Base-by-base conservation (phyloP, 1,140 invertebrate species). In the Scylla paramamosain region DNA sequence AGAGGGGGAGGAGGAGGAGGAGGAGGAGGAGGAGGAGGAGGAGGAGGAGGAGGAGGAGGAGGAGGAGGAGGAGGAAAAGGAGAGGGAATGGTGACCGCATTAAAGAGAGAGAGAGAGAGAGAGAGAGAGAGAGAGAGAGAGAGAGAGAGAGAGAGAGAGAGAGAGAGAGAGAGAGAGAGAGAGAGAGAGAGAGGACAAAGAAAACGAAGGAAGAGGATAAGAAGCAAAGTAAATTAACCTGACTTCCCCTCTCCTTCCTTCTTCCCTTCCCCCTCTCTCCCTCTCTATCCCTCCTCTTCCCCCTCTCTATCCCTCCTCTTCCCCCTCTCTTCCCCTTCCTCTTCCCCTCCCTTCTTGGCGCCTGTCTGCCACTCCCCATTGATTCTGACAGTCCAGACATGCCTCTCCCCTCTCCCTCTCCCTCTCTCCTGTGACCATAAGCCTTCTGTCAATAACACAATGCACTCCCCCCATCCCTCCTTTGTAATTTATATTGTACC, bases 81-180 rank as follows among this genome's bases (percentile, higher is more conserved):
- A 25, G n/a, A 20, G 52, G 52, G 52, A 59, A 29, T n/a, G 4
- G 77, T 83, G 52, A 59, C 52, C 10, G 52, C 52, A 16, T 20
- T 0, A 86, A 16, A 86, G 83, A 86, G 83, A 28, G 28, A 46
- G 25, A 88, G 31, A 88, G 31, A n/a, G 86, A n/a, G 45, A 39
- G 83, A n/a, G 86, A n/a, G 45, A 46, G 86, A n/a, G 86, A 32
- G 45, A 88, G 31, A n/a, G 45, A 32, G 86, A 32, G 45, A 88
- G 32, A 32, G 31, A 45, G 29, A 10, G 84, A 25, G 10, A 87
- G 84, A 25, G 10, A 14, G 29, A 14, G 25, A 32, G 14, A 10
- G 28, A 14, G 84, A 14, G 46, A 14, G 46, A 48, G 46, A 48
- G 46, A 14, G 14, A 14, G 46, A 4, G 46, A 48, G 46, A 14